Evolutionary conservation across 2,113 vertebrate species (phyloP).

Genomic region (Rhipidura dahli): DNA sequence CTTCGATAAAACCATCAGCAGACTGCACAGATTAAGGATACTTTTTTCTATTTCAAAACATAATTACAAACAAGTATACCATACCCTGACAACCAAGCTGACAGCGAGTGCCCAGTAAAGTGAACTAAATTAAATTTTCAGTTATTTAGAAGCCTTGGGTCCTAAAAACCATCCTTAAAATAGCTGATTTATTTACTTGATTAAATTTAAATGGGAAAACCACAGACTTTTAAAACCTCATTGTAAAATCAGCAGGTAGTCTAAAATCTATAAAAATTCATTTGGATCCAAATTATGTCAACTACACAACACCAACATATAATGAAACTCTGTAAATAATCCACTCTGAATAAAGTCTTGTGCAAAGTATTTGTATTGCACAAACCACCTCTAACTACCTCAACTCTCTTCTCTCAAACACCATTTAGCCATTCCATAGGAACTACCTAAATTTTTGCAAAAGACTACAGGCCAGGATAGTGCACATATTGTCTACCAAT

Average conservation of each 20-base stretch:
- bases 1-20: not conserved
- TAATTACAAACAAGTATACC: not conserved
- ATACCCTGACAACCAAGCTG: not conserved
- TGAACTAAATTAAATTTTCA: not conserved
- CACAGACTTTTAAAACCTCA: not conserved
- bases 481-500: not conserved
- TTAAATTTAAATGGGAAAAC: not conserved
- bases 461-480: not conserved
- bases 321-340: not conserved
- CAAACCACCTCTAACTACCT: not conserved
- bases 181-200: not conserved
- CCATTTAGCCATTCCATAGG: not conserved
- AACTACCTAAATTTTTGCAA: not conserved
- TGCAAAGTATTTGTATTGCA: not conserved
- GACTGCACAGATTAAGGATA: not conserved
- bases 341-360: not conserved
- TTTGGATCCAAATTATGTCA: not conserved
- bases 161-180: not conserved
- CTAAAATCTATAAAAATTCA: not conserved
- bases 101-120: not conserved
- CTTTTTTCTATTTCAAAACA: not conserved
- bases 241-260: not conserved
- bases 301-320: not conserved
- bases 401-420: not conserved
- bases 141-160: not conserved